Evolutionary conservation across 2,113 vertebrate genomes (phyloP), one percentile per base, ranked within the genome.

Genomic region (Trachemys scripta): DNA sequence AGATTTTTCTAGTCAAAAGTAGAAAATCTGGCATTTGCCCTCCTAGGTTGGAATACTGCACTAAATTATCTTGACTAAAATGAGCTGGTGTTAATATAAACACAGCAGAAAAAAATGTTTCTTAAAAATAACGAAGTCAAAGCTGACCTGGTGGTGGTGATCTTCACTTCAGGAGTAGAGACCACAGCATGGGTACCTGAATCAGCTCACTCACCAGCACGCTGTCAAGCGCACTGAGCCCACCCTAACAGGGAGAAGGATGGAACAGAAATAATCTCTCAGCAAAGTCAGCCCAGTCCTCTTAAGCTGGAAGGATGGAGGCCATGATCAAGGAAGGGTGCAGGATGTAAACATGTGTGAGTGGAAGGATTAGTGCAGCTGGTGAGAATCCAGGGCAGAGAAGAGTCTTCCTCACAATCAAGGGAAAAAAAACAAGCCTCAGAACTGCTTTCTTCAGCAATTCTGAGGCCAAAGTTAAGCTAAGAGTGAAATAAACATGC

Each of bases 391-490:
- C 57, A 91, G 24, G 1, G 38, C 82, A 90, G 92, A 95, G 87
- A 19, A 2, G 11, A 62, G 56, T 82, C 78, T 88, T 87, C 25
- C n/a, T 56, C 54, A 17, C 2, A 88, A 90, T 65, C 81, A 51
- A 78, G 76, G 42, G 47, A 65, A 88, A 51, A 51, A 85, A 84
- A 84, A 87, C 50, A 87, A 95, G 89, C 47, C 95, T 91, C 59
- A 54, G 42, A 90, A 89, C 35, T 88, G 83, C 75, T 79, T 50
- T 45, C 87, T 85, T 82, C 90, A 79, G 83, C 72, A 95, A 88
- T 54, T 31, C 85, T 95, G 45, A 93, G 95, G 92, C 69, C 86
- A 29, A 79, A 97, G 84, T 84, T 96, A 38, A 97, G 93, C 78
- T 50, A 82, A 80, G 65, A 88, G 84, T 0, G 1, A 97, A 94